Percentiles rank a stretch among this genome's conserved stretches.
These are phyloP conservation scores for Acronicta aceris DNA, from an alignment of 2,888 invertebrate species.

Conservation along the genomic window DNA sequence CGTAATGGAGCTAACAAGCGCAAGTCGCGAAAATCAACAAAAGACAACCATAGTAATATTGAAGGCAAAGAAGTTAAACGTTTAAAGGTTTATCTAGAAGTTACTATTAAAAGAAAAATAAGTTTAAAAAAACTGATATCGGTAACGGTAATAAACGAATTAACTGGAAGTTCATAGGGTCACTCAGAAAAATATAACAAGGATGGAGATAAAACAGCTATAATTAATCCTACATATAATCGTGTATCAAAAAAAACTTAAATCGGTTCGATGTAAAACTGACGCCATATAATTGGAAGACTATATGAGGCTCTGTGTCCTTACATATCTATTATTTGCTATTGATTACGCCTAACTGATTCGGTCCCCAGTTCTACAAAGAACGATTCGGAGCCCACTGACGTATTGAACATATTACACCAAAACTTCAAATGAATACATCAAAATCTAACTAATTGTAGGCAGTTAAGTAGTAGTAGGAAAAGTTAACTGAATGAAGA, in stretches of 20 bases:
- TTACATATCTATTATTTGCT: slow-evolving; percentile 34
- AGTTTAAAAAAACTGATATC: not conserved
- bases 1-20: not conserved
- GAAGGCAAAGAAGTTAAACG: no score
- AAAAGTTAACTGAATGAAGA: not conserved
- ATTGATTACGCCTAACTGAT: slow-evolving; percentile 9
- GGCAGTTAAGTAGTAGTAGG: not conserved
- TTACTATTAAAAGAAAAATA: not conserved
- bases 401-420: slow-evolving; percentile 24
- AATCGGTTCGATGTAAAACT: slow-evolving; percentile 22
- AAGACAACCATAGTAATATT: no score
- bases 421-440: slow-evolving; percentile 18
- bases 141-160: not conserved
- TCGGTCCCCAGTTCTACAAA: slow-evolving; percentile 17
- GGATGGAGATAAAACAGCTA: slow-evolving; percentile 13
- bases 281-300: slow-evolving; percentile 32
- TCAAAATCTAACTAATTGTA: slow-evolving; percentile 5
- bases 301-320: slow-evolving; percentile 11
- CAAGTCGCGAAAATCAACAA: not conserved
- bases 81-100: not conserved
- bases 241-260: slow-evolving; percentile 28
- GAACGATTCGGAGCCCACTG: slow-evolving; percentile 28
- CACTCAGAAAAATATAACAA: slow-evolving; percentile 12
- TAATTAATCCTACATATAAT: slow-evolving; percentile 29
- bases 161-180: not conserved